Percentiles rank a stretch among this genome's conserved stretches.
Conservation (phyloP, 2,113 vertebrate genomes). For the Notiomystis cincta region DNA sequence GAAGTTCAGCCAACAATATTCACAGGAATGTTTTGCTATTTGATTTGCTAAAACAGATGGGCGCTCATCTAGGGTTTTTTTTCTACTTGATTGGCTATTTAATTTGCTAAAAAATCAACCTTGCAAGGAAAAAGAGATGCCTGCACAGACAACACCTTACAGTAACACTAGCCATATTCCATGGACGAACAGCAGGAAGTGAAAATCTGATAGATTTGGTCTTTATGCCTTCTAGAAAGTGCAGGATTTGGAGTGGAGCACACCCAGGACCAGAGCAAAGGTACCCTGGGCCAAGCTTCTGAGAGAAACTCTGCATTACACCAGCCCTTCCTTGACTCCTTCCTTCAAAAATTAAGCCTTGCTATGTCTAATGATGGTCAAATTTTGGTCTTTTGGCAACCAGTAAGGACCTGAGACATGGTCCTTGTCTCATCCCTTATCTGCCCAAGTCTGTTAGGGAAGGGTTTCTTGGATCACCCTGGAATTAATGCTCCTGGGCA, state of each 20-base stretch:
- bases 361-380: background rate
- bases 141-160: background rate
- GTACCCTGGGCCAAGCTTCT: background rate
- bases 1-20: background rate
- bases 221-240: background rate
- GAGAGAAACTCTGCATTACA: background rate
- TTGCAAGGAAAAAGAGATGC: background rate
- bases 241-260: background rate
- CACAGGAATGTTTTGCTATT: background rate
- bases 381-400: background rate
- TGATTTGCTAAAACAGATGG: background rate
- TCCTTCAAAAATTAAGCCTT: background rate
- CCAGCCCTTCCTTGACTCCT: background rate
- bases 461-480: background rate
- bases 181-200: background rate
- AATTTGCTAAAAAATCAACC: background rate
- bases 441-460: background rate
- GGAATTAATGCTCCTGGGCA: background rate
- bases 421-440: background rate
- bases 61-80: background rate
- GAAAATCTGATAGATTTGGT: background rate
- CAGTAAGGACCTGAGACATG: background rate
- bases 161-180: background rate
- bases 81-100: background rate
- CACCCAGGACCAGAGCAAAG: background rate